Evolutionary conservation across 1,140 invertebrate species (phyloP).

Genomic region (Camponotus pennsylvanicus): DNA sequence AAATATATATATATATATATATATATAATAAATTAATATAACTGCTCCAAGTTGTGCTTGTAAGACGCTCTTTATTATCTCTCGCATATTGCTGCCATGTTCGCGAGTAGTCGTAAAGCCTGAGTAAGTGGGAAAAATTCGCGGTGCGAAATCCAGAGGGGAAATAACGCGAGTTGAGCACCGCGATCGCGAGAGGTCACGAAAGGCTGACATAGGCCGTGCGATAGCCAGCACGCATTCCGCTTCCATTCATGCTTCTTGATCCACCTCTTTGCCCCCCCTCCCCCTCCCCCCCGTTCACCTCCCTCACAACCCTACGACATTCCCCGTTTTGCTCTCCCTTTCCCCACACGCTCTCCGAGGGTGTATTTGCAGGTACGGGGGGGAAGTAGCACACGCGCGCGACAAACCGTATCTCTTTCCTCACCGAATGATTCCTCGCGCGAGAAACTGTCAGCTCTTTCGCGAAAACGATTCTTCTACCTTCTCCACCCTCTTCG

Average conservation of each 20-base stretch:
- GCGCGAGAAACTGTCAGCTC: constrained; percentile 47
- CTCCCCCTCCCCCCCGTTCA: background rate
- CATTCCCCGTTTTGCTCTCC: constrained; percentile 18
- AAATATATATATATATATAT: too few relatives aligned
- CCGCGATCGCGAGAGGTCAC: constrained; percentile 82
- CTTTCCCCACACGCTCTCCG: constrained; percentile 40
- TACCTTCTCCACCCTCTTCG: too few relatives aligned
- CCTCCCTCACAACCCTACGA: constrained; percentile 35
- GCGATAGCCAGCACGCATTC: constrained; percentile 85
- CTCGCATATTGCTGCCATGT: background rate
- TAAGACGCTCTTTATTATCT: background rate
- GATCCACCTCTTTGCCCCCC: constrained; percentile 71
- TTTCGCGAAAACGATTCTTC: constrained; percentile 39
- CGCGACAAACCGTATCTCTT: constrained; percentile 41
- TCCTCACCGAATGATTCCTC: constrained; percentile 34
- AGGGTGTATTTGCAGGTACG: constrained; percentile 53
- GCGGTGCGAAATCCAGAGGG: background rate
- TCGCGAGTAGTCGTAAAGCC: background rate
- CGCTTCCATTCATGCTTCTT: constrained; percentile 84
- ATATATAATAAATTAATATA: background rate
- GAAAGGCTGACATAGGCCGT: constrained; percentile 81
- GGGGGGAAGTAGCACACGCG: constrained; percentile 31
- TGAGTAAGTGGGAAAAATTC: background rate
- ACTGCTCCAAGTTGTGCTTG: background rate
- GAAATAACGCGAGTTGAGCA: constrained; percentile 76